These are phyloP conservation scores for Haliaeetus leucogaster DNA, from an alignment of 2,113 vertebrate species.

Conservation along the genomic window DNA sequence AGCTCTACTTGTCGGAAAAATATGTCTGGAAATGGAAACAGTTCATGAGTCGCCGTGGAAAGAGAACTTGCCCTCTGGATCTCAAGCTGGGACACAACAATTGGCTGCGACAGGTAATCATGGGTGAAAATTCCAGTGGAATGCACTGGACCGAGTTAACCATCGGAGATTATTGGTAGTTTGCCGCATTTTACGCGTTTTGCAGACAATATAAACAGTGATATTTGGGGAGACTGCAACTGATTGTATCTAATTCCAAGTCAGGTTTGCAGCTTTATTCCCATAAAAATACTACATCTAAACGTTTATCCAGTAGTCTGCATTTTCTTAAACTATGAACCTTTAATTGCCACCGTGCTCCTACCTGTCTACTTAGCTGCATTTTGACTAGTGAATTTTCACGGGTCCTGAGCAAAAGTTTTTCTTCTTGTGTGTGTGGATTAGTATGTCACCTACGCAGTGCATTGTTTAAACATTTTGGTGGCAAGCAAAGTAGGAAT, in stretches of 20 bases:
- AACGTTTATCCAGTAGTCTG: background rate
- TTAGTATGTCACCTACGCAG: background rate
- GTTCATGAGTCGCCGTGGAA: constrained; percentile 85
- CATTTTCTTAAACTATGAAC: background rate
- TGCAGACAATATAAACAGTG: background rate
- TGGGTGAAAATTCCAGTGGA: background rate
- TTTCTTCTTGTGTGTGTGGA: background rate
- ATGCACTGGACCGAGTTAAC: background rate
- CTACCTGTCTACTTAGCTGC: background rate
- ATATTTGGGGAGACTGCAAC: background rate
- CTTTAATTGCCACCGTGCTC: fast-evolving
- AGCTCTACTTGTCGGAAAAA: constrained; percentile 92
- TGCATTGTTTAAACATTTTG: too few species aligned
- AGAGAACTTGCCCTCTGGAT: constrained; percentile 82
- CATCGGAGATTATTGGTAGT: background rate
- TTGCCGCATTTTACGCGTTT: background rate
- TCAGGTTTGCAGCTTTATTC: background rate
- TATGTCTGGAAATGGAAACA: constrained; percentile 98
- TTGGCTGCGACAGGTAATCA: constrained; percentile 89
- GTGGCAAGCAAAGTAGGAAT: background rate
- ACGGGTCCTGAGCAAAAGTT: background rate
- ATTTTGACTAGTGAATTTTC: background rate
- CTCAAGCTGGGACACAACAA: constrained; percentile 98
- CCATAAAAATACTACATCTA: background rate
- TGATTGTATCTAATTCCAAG: background rate